phyloP scores from a whole-genome alignment of 2,888 invertebrate species.

The Oxycera nigricornis region DNA sequence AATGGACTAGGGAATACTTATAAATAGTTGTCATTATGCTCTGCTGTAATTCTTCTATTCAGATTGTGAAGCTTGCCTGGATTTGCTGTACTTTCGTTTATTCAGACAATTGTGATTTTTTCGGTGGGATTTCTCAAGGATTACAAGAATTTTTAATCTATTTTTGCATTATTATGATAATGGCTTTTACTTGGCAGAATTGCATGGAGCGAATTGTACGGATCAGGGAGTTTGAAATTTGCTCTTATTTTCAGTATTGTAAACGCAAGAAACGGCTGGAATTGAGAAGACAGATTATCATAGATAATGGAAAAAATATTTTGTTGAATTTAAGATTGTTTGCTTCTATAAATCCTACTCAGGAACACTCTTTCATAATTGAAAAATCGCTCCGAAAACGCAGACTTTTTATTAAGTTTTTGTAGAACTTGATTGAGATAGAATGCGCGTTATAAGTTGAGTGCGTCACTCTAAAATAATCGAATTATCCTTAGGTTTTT shows the following conservation, averaged over 20 bases:
- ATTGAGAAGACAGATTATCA: neutral
- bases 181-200: slow-evolving; percentile 22
- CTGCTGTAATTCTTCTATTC: neutral
- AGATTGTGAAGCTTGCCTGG: neutral
- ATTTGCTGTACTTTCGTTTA: neutral
- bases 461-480: no score
- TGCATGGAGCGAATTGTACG: slow-evolving; percentile 15
- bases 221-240: neutral
- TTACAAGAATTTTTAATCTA: slow-evolving; percentile 1
- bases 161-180: slow-evolving; percentile 19
- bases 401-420: no score
- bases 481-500: no score
- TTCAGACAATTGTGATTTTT: neutral
- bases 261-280: neutral
- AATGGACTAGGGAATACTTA: neutral
- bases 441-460: no score
- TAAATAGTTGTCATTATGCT: neutral
- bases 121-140: neutral
- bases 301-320: no score
- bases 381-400: no score
- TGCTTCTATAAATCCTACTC: no score
- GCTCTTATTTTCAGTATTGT: neutral
- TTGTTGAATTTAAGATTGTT: no score
- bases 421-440: no score
- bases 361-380: no score